Evolutionary conservation across 2,113 vertebrate genomes (phyloP).

Genomic region (Taxidea taxus): DNA sequence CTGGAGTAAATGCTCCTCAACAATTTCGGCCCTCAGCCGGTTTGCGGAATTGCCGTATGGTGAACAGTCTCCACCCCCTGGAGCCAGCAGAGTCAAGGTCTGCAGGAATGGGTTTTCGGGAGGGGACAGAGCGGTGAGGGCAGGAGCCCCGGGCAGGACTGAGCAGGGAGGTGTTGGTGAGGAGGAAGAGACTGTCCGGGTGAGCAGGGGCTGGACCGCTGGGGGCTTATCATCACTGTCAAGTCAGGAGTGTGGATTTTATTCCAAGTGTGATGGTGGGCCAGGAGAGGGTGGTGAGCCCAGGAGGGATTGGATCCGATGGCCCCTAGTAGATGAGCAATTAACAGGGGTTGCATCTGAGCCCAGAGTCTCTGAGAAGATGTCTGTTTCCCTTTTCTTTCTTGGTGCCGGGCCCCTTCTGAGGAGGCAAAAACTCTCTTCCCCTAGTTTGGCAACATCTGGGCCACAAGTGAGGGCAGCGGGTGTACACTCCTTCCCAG

Average conservation of each 20-base stretch:
- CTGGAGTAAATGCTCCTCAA: background rate
- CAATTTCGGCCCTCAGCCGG: accelerated
- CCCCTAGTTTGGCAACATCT: too few relatives aligned
- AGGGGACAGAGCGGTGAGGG: background rate
- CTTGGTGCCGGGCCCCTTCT: background rate
- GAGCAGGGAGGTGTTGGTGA: background rate
- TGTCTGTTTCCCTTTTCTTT: background rate
- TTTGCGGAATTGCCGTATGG: background rate
- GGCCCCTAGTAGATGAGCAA: background rate
- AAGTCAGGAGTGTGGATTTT: background rate
- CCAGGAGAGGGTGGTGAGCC: background rate
- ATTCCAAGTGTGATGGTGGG: background rate
- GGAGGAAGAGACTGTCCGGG: background rate
- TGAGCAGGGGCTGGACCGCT: background rate
- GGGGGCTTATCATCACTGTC: background rate
- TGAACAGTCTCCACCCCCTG: background rate
- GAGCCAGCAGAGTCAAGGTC: background rate
- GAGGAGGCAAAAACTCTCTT: background rate
- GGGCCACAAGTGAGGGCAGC: background rate
- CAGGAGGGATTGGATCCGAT: accelerated
- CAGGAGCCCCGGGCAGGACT: background rate
- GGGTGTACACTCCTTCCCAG: background rate
- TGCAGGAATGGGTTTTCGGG: background rate
- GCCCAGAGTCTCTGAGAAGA: background rate
- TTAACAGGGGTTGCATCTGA: background rate